A percentile compares a stretch with the other conserved stretches of the same genome.
Conservation (phyloP, 2,797 vertebrate genomes). For the Sebastes cheni region DNA sequence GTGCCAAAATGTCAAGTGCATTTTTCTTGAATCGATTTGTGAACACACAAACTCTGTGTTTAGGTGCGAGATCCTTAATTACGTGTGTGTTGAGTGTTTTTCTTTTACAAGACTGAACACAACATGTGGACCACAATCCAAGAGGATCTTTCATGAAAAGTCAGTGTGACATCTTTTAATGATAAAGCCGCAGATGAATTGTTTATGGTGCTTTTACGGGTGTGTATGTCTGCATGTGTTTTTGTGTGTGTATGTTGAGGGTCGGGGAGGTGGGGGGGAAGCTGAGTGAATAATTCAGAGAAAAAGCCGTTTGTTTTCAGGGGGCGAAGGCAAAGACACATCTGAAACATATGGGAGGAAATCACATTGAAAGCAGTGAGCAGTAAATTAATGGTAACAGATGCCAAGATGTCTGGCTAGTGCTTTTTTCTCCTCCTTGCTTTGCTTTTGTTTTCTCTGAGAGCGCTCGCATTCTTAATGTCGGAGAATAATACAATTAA, state of each 20-base stretch:
- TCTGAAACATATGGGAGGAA: slow-evolving; percentile 86
- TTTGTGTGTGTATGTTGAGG: background rate
- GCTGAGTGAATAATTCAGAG: slow-evolving; percentile 85
- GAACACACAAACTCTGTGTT: background rate
- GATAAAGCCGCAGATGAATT: slow-evolving; percentile 84
- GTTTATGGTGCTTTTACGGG: slow-evolving; percentile 80
- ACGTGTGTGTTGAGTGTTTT: background rate
- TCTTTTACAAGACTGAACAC: slow-evolving; percentile 4
- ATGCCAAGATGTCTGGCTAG: slow-evolving; percentile 86
- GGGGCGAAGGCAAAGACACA: slow-evolving; percentile 87
- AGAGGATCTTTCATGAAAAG: slow-evolving; percentile 57
- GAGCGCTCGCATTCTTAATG: slow-evolving; percentile 63
- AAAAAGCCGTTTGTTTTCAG: slow-evolving; percentile 79
- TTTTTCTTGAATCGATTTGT: background rate
- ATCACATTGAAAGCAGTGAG: slow-evolving; percentile 84
- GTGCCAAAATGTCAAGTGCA: background rate
- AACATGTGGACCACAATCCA: slow-evolving; percentile 47
- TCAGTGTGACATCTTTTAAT: slow-evolving; percentile 75
- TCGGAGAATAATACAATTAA: slow-evolving; percentile 60
- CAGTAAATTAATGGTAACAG: slow-evolving; percentile 88
- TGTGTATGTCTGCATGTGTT: slow-evolving; percentile 25
- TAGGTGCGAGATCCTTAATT: background rate
- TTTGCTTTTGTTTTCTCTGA: slow-evolving; percentile 68
- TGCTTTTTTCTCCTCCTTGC: slow-evolving; percentile 60
- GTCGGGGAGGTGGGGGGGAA: slow-evolving; percentile 55